These are phyloP conservation scores for Lithophane socia DNA, from an alignment of 2,888 invertebrate genomes.

Conservation along the genomic window DNA sequence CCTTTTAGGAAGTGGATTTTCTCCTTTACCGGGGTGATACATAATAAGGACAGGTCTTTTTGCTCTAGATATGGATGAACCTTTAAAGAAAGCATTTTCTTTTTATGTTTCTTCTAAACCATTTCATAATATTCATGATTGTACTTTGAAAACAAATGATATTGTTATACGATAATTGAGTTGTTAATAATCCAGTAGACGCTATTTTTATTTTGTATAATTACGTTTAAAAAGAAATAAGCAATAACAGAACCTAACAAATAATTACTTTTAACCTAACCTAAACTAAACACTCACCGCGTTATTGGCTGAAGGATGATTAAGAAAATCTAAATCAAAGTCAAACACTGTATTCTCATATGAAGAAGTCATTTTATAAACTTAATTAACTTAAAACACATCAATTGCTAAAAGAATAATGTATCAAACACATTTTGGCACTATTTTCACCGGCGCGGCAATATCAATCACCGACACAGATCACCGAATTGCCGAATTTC, in stretches of 20 bases:
- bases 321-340: conserved; percentile 80
- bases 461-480: no score
- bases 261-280: conserved; percentile 58
- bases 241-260: neutral
- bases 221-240: neutral
- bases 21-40: neutral
- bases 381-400: conserved; percentile 2
- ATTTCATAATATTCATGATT: neutral
- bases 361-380: conserved; percentile 56
- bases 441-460: conserved; percentile 59
- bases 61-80: neutral
- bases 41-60: neutral
- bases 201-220: neutral
- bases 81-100: neutral
- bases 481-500: no score
- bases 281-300: conserved; percentile 73
- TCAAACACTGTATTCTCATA: conserved; percentile 69
- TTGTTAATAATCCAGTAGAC: neutral
- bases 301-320: conserved; percentile 67
- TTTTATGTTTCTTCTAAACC: neutral
- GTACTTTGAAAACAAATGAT: neutral
- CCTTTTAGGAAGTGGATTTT: neutral
- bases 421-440: conserved; percentile 36
- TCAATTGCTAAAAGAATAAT: conserved; percentile 10
- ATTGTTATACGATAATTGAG: neutral